Evolutionary conservation across 2,888 invertebrate genomes (phyloP).

Genomic region (Diarsia rubi): DNA sequence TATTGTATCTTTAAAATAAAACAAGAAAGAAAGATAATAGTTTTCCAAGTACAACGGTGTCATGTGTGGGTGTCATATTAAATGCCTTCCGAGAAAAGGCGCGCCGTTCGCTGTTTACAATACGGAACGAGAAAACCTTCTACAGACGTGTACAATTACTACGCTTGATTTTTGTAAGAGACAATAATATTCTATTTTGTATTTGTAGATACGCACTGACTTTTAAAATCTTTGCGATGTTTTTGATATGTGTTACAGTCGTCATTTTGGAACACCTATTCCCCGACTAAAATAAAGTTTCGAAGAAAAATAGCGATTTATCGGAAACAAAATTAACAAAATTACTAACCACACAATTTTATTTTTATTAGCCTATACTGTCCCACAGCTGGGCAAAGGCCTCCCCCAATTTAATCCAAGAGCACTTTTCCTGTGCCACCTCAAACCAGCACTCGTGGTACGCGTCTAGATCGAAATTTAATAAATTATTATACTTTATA

Average conservation of each 20-base stretch:
- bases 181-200: neutral
- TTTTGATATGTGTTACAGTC: neutral
- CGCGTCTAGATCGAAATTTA: too few relatives aligned
- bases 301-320: too few relatives aligned
- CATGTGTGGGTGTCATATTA: slow-evolving; percentile 6
- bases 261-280: neutral
- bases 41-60: slow-evolving; percentile 3
- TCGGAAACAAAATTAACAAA: too few relatives aligned
- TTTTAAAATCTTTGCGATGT: neutral
- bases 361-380: too few relatives aligned
- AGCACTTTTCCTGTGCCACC: too few relatives aligned
- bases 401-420: too few relatives aligned
- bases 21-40: neutral
- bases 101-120: neutral
- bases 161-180: neutral
- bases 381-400: too few relatives aligned
- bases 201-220: neutral
- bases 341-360: too few relatives aligned
- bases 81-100: slow-evolving; percentile 1
- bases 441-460: too few relatives aligned
- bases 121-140: neutral
- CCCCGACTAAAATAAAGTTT: neutral
- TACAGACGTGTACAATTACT: neutral
- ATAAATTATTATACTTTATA: too few relatives aligned
- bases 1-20: neutral